phyloP scores from a whole-genome alignment of 2,888 invertebrate genomes.

The Dicranocentrus wangi region DNA sequence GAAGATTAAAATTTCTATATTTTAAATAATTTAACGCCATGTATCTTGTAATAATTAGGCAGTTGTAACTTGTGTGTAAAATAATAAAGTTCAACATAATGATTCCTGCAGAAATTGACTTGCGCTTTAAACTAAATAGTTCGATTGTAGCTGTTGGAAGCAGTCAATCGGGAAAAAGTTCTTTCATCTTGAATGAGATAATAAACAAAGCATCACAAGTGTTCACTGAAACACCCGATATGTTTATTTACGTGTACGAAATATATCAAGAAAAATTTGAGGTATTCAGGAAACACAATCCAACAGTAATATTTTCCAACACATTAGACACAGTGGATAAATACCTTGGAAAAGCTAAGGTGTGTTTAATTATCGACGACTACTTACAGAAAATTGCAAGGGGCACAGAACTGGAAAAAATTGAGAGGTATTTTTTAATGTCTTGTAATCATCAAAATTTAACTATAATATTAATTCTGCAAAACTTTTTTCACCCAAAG shows the following conservation, averaged over 20 bases:
- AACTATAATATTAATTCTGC: background rate
- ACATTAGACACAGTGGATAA: no score
- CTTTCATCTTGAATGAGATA: background rate
- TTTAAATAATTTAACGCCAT: no score
- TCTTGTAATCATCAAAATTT: background rate
- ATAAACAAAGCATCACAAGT: background rate
- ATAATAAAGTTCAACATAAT: no score
- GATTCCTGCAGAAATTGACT: background rate
- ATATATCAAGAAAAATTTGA: no score
- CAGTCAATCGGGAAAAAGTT: background rate
- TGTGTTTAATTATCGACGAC: background rate
- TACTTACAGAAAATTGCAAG: background rate
- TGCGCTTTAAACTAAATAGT: background rate
- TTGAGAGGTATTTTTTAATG: background rate
- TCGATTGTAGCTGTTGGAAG: background rate
- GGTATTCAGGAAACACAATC: no score
- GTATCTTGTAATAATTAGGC: no score
- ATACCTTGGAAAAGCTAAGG: background rate
- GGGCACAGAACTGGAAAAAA: background rate
- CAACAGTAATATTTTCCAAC: no score
- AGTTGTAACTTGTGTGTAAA: no score
- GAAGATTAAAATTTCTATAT: no score
- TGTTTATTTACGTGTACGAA: no score
- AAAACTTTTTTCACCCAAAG: background rate
- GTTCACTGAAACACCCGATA: background rate